phyloP scores from a whole-genome alignment of 2,113 vertebrate genomes.

The Calonectris borealis region DNA sequence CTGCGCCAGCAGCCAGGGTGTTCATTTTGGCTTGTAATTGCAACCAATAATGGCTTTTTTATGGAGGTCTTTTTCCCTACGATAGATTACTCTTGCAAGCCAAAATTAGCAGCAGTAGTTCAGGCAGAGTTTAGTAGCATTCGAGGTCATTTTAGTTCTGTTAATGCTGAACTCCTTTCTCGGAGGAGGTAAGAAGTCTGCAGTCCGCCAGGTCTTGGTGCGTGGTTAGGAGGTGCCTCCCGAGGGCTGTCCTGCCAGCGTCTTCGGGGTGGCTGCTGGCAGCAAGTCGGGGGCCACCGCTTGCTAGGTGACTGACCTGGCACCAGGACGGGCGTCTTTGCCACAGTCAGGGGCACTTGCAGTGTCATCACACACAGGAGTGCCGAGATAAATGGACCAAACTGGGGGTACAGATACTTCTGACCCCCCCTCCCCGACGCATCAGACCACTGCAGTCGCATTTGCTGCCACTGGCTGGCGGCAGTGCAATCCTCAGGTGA shows the following conservation, averaged over 20 bases:
- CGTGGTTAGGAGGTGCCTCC: rapidly evolving
- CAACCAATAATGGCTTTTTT: neutral
- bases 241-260: neutral
- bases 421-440: rapidly evolving
- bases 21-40: neutral
- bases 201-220: rapidly evolving
- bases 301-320: neutral
- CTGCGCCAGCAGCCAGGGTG: neutral
- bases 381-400: neutral
- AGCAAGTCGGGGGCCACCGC: neutral
- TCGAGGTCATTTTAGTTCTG: neutral
- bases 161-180: neutral
- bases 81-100: neutral
- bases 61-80: neutral
- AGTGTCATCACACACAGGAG: rapidly evolving
- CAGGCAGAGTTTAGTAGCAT: constrained; percentile 13
- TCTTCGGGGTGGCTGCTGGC: neutral
- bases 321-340: neutral
- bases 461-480: neutral
- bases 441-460: rapidly evolving
- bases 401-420: neutral
- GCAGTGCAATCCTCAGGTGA: neutral
- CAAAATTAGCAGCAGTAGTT: constrained; percentile 30
- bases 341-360: neutral
- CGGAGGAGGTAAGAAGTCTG: rapidly evolving